Evolutionary conservation across 2,113 vertebrate genomes (phyloP), one percentile per base, ranked within the genome.

Genomic region (Lampris incognitus): DNA sequence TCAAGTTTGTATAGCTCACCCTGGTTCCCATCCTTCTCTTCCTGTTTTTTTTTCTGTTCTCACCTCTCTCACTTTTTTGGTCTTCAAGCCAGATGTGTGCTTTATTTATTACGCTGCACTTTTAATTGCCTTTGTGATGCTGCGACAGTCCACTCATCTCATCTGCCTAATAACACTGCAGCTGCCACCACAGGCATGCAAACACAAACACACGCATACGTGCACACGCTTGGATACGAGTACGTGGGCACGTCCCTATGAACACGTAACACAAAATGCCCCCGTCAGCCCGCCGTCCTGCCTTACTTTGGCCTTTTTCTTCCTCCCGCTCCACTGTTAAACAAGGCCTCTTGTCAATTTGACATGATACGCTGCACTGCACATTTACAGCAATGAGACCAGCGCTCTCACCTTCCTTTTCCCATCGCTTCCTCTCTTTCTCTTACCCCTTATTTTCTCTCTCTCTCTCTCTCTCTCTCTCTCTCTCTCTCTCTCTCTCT

Each of bases 161-260:
- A 88, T 83, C 86, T 85, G 86, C 74, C 78, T 89, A 83, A 85
- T 86, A 85, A 85, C 74, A 83, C 76, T 79, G 48, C 73, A 80
- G 78, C 81, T 74, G 78, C 58, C 67, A 66, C 71, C 61, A 64
- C 5, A 24, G 44, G 46, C 55, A 44, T 13, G 6, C 55, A 37
- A 9, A 57, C 36, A 57, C 6, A 3, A 24, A 38, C 13, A 36
- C 55, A 36, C n/a, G 10, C 57, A 36, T 36, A 40, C 63, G 1
- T 62, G 46, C 71, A 64, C 59, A 56, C 7, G 9, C 38, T 2
- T n/a, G 9, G 48, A 41, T 41, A 39, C 24, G 64, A 52, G 50
- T 66, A 63, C 59, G 73, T 37, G 44, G 46, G 52, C 54, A 37
- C 57, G 5, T 4, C 57, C 52, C 78, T 60, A 36, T 37, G 59